Evolutionary conservation across 2,888 invertebrate species (phyloP).

Genomic region (Rhagophthalmus giganteus): DNA sequence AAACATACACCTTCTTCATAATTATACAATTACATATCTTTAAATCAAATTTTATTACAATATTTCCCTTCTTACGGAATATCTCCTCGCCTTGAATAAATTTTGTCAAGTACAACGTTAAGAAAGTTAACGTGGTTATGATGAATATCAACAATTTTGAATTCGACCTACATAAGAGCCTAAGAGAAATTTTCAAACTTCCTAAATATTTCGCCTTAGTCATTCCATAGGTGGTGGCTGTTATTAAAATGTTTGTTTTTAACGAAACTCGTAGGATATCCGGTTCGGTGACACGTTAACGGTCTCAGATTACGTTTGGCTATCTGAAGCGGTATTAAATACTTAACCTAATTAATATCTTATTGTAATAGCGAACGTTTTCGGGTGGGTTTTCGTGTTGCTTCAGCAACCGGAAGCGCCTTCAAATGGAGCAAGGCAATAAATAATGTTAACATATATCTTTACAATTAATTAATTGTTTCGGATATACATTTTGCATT

Average conservation of each 20-base stretch:
- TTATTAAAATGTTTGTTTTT: conserved; percentile 2
- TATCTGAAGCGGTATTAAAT: not conserved
- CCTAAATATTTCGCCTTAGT: not conserved
- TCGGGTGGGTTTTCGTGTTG: too few species aligned
- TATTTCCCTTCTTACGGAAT: conserved; percentile 25
- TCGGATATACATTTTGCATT: too few species aligned
- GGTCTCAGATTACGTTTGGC: not conserved
- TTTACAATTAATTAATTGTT: too few species aligned
- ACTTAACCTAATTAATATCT: not conserved
- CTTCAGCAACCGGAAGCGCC: too few species aligned
- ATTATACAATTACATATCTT: conserved; percentile 15
- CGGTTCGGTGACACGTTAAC: conserved; percentile 1
- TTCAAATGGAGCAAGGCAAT: too few species aligned
- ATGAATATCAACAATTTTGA: not conserved
- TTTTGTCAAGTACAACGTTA: conserved; percentile 26
- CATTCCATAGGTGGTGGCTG: not conserved
- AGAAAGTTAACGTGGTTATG: conserved; percentile 6
- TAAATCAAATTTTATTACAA: conserved; percentile 20
- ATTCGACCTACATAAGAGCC: conserved; percentile 1
- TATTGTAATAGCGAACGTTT: not conserved
- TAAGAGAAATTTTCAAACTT: not conserved
- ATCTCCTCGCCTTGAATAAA: conserved; percentile 20
- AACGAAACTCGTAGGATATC: conserved; percentile 2
- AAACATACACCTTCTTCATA: conserved; percentile 9
- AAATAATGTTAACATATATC: too few species aligned